Conservation (phyloP, 2,888 invertebrate genomes). For the Helicoverpa assulta region DNA sequence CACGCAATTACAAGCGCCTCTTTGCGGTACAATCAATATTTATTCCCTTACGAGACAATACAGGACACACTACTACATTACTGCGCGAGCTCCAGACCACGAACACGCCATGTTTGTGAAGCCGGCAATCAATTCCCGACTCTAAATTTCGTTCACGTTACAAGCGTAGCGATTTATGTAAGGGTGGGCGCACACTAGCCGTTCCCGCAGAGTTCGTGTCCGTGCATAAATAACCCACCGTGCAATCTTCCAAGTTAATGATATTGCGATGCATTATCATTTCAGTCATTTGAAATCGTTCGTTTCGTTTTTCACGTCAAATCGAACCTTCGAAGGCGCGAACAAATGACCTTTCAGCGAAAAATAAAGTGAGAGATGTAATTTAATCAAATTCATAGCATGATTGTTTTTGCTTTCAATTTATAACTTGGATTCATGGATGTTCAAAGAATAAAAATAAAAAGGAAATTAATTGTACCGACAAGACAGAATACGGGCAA, state of each 20-base stretch:
- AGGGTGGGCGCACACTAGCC: conserved; percentile 70
- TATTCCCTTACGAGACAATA: conserved; percentile 82
- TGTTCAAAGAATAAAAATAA: conserved; percentile 67
- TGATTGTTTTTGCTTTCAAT: conserved; percentile 67
- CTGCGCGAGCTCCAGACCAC: conserved; percentile 66
- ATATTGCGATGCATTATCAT: conserved; percentile 80
- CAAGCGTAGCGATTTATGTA: conserved; percentile 68
- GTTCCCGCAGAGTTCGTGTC: conserved; percentile 66
- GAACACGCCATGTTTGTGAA: conserved; percentile 61
- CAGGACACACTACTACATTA: conserved; percentile 78
- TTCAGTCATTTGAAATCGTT: conserved; percentile 75
- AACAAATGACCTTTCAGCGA: conserved; percentile 61
- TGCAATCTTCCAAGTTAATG: conserved; percentile 81
- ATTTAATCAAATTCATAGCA: conserved; percentile 59
- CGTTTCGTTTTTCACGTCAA: conserved; percentile 71
- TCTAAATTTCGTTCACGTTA: conserved; percentile 65
- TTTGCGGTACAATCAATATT: conserved; percentile 87
- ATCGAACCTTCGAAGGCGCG: conserved; percentile 54
- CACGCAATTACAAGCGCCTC: conserved; percentile 89
- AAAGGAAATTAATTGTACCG: conserved; percentile 70
- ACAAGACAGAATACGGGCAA: conserved; percentile 75
- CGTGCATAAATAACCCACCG: conserved; percentile 78
- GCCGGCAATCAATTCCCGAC: conserved; percentile 71
- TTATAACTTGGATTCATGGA: conserved; percentile 59
- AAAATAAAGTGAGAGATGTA: conserved; percentile 41